Evolutionary conservation across 2,797 vertebrate species (phyloP).

Genomic region (Rousettus madagascariensis): DNA sequence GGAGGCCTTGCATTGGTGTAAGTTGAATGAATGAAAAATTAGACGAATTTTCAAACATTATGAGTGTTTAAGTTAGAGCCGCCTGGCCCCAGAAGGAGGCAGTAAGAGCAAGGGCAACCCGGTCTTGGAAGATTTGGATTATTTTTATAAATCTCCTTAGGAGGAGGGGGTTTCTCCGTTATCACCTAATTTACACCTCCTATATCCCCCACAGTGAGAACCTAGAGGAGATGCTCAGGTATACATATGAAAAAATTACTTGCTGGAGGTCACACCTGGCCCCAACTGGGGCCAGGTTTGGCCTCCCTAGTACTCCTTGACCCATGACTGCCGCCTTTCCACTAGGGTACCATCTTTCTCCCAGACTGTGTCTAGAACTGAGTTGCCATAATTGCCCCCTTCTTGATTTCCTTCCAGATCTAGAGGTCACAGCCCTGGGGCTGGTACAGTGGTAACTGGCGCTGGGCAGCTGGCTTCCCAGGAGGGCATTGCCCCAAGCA

Average conservation of each 20-base stretch:
- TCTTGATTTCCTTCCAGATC: neutral
- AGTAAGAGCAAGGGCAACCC: neutral
- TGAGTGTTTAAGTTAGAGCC: neutral
- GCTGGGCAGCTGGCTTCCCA: neutral
- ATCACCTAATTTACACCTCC: neutral
- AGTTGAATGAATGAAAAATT: neutral
- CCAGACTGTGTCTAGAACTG: neutral
- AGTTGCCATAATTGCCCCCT: neutral
- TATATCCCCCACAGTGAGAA: neutral
- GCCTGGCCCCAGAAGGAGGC: neutral
- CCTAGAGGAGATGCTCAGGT: neutral
- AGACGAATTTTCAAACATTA: neutral
- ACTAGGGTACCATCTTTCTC: neutral
- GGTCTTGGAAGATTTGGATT: neutral
- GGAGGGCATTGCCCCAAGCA: neutral
- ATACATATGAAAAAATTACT: neutral
- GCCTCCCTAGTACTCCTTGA: neutral
- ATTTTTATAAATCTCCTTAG: neutral
- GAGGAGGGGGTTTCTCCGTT: neutral
- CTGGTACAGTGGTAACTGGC: neutral
- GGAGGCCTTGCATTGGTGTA: neutral
- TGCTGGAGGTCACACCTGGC: neutral
- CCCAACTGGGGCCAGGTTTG: too few relatives aligned
- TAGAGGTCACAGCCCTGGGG: neutral
- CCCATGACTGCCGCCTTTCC: neutral